Percentiles rank a stretch among this genome's conserved stretches.
phyloP scores from a whole-genome alignment of 2,888 invertebrate species.

The Amblyjoppa fuscipennis region DNA sequence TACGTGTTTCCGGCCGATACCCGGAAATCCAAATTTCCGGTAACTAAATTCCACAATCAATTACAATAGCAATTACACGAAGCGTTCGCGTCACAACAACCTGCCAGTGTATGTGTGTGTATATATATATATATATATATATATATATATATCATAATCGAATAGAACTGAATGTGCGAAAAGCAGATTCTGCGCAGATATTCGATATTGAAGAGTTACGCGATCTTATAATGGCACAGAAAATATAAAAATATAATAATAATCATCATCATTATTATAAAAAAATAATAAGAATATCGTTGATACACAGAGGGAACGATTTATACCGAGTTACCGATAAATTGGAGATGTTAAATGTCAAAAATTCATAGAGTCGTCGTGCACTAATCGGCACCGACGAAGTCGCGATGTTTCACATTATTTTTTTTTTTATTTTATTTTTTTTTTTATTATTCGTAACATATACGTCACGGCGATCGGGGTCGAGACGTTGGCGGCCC shows the following conservation, averaged over 20 bases:
- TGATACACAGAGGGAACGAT: neutral
- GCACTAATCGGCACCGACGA: neutral
- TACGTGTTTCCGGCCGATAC: too few species aligned
- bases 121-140: too few species aligned
- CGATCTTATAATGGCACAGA: neutral
- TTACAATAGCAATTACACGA: too few species aligned
- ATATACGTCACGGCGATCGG: conserved; percentile 67
- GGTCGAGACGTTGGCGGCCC: conserved; percentile 74
- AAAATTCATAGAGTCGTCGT: neutral
- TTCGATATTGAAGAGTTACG: too few species aligned
- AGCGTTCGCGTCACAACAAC: too few species aligned
- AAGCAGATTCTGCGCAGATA: neutral
- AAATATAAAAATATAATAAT: neutral
- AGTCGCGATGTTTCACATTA: conserved; percentile 11
- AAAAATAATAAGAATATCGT: neutral
- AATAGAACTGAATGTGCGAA: neutral
- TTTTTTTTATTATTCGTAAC: neutral
- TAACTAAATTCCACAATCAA: too few species aligned
- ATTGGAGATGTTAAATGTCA: neutral
- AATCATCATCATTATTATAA: neutral
- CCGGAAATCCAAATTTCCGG: too few species aligned
- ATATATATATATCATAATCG: too few species aligned
- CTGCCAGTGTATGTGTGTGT: too few species aligned
- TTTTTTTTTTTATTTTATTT: neutral
- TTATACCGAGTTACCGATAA: neutral